phyloP scores from a whole-genome alignment of 2,113 vertebrate species.

The Platycercus adscitus region DNA sequence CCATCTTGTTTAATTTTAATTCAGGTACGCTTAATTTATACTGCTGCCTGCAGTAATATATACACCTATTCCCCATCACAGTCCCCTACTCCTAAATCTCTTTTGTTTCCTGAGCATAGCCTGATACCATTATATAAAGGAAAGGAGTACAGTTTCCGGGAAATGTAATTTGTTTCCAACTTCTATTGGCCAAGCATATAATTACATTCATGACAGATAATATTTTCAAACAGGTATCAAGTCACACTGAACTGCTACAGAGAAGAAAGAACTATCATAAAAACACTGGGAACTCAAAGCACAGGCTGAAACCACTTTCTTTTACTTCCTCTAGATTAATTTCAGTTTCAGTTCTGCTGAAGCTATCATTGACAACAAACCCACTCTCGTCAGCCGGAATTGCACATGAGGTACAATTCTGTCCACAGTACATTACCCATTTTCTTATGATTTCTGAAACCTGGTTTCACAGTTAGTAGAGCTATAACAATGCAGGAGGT shows the following conservation, averaged over 20 bases:
- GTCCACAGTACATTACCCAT: background rate
- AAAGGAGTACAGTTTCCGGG: background rate
- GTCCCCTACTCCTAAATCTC: background rate
- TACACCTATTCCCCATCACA: background rate
- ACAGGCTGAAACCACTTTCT: background rate
- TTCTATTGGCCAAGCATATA: background rate
- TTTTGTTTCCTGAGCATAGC: background rate
- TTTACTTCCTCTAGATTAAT: background rate
- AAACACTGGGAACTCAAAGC: background rate
- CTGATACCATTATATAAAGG: background rate
- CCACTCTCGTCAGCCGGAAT: background rate
- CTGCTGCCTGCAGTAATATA: background rate
- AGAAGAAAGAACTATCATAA: background rate
- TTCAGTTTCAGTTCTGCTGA: constrained; percentile 24
- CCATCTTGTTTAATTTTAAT: background rate
- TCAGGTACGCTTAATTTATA: background rate
- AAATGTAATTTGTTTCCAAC: background rate
- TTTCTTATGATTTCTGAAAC: background rate
- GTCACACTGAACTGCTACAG: background rate
- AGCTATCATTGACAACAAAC: background rate
- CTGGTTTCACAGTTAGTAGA: background rate
- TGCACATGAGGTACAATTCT: background rate
- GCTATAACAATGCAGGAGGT: background rate
- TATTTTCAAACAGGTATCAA: background rate
- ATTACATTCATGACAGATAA: background rate